Evolutionary conservation across 2,888 invertebrate genomes (phyloP).

Genomic region (Rhogogaster chlorosoma): DNA sequence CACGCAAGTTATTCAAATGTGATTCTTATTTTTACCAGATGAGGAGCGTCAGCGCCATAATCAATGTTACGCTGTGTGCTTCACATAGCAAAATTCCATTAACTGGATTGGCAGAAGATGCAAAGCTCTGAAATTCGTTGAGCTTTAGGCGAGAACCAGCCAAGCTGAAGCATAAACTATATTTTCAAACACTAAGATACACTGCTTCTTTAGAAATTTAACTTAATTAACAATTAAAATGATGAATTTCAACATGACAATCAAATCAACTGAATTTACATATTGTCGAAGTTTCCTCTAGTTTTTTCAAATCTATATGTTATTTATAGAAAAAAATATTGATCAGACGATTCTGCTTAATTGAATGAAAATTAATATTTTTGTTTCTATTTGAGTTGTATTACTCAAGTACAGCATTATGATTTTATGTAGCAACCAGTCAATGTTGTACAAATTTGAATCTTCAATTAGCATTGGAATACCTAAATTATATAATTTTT

Average conservation of each 20-base stretch:
- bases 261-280: conserved; percentile 17
- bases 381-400: not conserved
- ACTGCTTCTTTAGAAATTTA: not conserved
- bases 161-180: not conserved
- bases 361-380: not conserved
- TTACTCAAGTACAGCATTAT: not conserved
- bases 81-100: not conserved
- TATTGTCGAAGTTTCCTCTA: not conserved
- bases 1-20: not conserved
- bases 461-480: conserved; percentile 13
- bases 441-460: not conserved
- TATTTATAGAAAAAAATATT: not conserved
- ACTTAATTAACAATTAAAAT: not conserved
- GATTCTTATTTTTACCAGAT: conserved; percentile 8
- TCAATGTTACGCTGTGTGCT: not conserved
- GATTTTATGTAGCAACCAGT: not conserved
- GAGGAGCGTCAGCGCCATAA: not conserved
- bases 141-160: conserved; percentile 1
- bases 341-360: not conserved
- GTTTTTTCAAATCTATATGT: not conserved
- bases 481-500: not conserved
- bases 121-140: not conserved
- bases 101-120: not conserved
- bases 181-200: not conserved
- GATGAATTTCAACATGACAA: conserved; percentile 26